phyloP scores from a whole-genome alignment of 2,888 invertebrate species.

The Oxystoma pomonae region DNA sequence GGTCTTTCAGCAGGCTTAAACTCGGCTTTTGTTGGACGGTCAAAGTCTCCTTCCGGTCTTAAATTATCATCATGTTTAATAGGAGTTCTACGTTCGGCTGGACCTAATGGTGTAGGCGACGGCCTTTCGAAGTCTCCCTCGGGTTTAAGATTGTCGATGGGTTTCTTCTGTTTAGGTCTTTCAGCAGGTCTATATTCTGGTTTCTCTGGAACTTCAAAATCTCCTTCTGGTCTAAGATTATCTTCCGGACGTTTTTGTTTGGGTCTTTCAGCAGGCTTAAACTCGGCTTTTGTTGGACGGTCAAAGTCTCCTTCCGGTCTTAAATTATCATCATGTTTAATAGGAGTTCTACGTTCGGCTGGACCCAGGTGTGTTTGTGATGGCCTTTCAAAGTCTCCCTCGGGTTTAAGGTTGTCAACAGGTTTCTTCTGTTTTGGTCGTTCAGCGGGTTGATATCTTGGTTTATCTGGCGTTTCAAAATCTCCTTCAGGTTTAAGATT shows the following conservation, averaged over 20 bases:
- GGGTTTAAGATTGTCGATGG: conserved; percentile 46
- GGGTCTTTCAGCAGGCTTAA: conserved; percentile 44
- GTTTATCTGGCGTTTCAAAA: conserved; percentile 46
- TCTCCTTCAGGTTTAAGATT: conserved; percentile 49
- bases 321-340: conserved; percentile 51
- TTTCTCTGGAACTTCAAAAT: conserved; percentile 43
- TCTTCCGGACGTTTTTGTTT: conserved; percentile 40
- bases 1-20: conserved; percentile 43
- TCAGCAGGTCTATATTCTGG: conserved; percentile 36
- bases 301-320: conserved; percentile 48
- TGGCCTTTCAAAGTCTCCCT: conserved; percentile 50
- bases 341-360: conserved; percentile 39
- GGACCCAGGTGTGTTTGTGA: conserved; percentile 43
- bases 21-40: conserved; percentile 44
- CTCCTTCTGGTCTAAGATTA: conserved; percentile 48
- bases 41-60: conserved; percentile 49
- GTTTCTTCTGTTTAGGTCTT: conserved; percentile 40
- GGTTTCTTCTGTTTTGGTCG: conserved; percentile 44
- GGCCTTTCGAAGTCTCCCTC: conserved; percentile 48
- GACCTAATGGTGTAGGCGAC: conserved; percentile 28
- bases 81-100: conserved; percentile 39
- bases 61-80: conserved; percentile 49
- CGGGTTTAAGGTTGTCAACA: conserved; percentile 49
- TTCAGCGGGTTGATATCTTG: conserved; percentile 48
- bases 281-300: conserved; percentile 41